Evolutionary conservation across 2,113 vertebrate genomes (phyloP), one percentile per base, ranked within the genome.

Genomic region (Chroicocephalus ridibundus): DNA sequence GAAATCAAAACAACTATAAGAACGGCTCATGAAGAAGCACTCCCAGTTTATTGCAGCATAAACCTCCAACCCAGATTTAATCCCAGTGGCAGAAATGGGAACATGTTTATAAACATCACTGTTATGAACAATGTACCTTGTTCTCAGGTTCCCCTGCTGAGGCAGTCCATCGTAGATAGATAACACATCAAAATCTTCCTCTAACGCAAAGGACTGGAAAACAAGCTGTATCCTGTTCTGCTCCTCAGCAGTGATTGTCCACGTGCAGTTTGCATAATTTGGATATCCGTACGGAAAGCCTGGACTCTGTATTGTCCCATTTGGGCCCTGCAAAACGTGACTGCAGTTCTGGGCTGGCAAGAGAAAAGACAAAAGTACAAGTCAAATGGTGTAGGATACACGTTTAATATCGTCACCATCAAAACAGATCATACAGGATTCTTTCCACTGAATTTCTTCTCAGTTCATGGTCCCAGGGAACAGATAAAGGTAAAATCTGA

Each of bases 231-330:
- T 99, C 97, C 99, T 98, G 97, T 99, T 99, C 97, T 99, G 99
- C 95, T 99, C 99, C 70, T 99, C 98, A 0, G 99, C 99, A 32
- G 98, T 98, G 94, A 99, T 99, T 97, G 99, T 99, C 99, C 99
- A 99, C 6, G 99, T 99, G 97, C 99, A 99, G 98, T 99, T 99
- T 98, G 99, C 99, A 34, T 99, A 99, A 98, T 99, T 99, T 84
- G 99, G 99, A 95, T 99, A 99, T 93, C 99, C 99, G 6, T 99
- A 99, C 0, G 99, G 99, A 86, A 99, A 99, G 86, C 99, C 99
- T 3, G 99, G 99, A 96, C 99, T 99, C 97, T 99, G 99, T 88
- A 99, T 98, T 1, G 99, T 99, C 96, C 99, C 99, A 46, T 99
- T 99, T 76, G 99, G 99, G 95, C 98, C 99, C 82, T 98, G 98